phyloP scores from a whole-genome alignment of 2,113 vertebrate species.

The Sarotherodon lohbergeri region DNA sequence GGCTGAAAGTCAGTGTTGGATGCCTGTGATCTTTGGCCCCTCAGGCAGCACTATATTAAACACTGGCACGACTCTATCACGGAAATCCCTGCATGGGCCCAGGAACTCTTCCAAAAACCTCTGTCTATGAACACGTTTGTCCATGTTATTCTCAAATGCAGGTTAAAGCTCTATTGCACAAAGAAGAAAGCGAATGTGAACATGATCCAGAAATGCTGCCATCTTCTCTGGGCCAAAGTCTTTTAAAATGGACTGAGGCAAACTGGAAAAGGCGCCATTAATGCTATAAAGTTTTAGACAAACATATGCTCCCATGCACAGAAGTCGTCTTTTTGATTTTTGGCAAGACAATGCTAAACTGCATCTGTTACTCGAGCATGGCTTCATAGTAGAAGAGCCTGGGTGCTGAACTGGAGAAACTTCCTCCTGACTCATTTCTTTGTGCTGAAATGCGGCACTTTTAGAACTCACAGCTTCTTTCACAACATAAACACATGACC shows the following conservation, averaged over 20 bases:
- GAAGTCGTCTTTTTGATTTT: not conserved
- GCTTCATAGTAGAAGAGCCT: not conserved
- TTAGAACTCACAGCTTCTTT: not conserved
- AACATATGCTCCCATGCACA: not conserved
- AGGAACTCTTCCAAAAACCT: not conserved
- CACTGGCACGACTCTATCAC: not conserved
- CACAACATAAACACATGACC: not conserved
- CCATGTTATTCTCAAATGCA: not conserved
- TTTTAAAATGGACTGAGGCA: accelerated
- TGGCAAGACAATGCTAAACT: not conserved
- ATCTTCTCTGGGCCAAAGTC: not conserved
- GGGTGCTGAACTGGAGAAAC: not conserved
- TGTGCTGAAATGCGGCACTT: not conserved
- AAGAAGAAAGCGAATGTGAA: accelerated
- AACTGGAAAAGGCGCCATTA: accelerated
- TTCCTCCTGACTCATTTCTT: not conserved
- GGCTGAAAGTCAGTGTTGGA: accelerated
- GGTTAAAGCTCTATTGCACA: not conserved
- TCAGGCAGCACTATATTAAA: not conserved
- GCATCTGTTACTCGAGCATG: not conserved
- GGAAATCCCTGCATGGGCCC: not conserved
- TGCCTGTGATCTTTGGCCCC: not conserved
- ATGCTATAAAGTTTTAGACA: not conserved
- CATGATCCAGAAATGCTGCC: not conserved
- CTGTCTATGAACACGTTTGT: not conserved